These are phyloP conservation scores for Ornithoptera alexandrae DNA, from an alignment of 2,888 invertebrate species.

Conservation along the genomic window DNA sequence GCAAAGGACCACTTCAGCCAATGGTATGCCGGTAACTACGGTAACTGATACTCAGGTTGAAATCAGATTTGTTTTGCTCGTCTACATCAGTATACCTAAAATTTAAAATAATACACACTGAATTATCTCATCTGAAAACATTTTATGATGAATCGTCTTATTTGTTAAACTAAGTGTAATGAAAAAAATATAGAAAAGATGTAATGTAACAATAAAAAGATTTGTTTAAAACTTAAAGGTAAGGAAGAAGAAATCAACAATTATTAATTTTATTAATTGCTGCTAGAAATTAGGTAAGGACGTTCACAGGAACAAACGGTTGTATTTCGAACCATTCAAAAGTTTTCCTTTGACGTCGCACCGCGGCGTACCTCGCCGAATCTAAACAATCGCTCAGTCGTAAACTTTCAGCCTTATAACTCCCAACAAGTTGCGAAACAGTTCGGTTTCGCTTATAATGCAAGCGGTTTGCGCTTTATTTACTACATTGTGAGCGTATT, in stretches of 20 bases:
- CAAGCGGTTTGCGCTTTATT: constrained; percentile 26
- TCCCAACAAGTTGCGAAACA: constrained; percentile 43
- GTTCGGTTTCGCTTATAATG: constrained; percentile 43
- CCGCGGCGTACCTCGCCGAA: constrained; percentile 44
- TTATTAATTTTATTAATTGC: constrained; percentile 36
- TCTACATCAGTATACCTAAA: constrained; percentile 20
- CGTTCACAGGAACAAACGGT: constrained; percentile 53
- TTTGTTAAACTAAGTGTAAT: no score
- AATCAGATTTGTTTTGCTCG: constrained; percentile 43
- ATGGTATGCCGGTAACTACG: constrained; percentile 49
- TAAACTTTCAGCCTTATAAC: constrained; percentile 49
- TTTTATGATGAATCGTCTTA: no score
- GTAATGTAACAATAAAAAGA: no score
- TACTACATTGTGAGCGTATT: constrained; percentile 11
- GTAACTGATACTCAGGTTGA: constrained; percentile 42
- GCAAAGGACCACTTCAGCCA: constrained; percentile 47
- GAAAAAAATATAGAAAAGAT: no score
- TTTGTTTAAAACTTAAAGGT: no score
- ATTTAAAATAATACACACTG: neutral
- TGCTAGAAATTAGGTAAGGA: constrained; percentile 40
- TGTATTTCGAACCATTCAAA: constrained; percentile 57
- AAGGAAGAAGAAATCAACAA: neutral
- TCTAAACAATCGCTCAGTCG: constrained; percentile 55
- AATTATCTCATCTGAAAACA: neutral
- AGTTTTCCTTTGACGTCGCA: constrained; percentile 64